These are phyloP conservation scores for Apeira syringaria DNA, from an alignment of 2,888 invertebrate genomes.

Conservation along the genomic window DNA sequence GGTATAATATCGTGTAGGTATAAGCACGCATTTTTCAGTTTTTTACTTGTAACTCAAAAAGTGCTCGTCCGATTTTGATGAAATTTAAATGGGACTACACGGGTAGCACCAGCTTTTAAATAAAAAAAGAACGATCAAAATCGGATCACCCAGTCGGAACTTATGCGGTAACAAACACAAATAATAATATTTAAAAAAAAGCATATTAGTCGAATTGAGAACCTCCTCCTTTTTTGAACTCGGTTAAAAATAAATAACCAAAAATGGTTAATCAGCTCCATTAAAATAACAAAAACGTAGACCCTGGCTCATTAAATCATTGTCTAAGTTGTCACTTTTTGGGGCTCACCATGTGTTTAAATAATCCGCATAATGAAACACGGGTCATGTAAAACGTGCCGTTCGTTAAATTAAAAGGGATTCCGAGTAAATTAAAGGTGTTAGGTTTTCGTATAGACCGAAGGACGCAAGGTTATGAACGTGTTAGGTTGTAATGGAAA, in stretches of 20 bases:
- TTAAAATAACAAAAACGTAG: slow-evolving; percentile 38
- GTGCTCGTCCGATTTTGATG: too few species aligned
- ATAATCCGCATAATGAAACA: slow-evolving; percentile 59
- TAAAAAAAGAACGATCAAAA: too few species aligned
- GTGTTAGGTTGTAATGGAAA: slow-evolving; percentile 28
- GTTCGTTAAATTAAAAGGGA: slow-evolving; percentile 63
- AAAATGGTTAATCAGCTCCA: slow-evolving; percentile 25
- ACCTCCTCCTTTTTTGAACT: too few species aligned
- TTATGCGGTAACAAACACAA: too few species aligned
- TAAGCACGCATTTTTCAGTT: too few species aligned
- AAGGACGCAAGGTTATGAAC: slow-evolving; percentile 25
- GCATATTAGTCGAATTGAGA: too few species aligned
- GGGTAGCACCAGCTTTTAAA: too few species aligned
- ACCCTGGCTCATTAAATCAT: slow-evolving; percentile 43
- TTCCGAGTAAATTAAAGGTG: slow-evolving; percentile 67
- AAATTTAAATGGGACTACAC: too few species aligned
- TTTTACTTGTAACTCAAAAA: too few species aligned
- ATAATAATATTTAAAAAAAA: too few species aligned
- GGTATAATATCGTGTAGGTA: too few species aligned
- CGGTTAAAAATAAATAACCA: slow-evolving; percentile 18
- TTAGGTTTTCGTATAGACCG: slow-evolving; percentile 48
- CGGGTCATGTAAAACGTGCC: slow-evolving; percentile 57
- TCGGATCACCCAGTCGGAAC: too few species aligned
- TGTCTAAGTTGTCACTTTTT: slow-evolving; percentile 47
- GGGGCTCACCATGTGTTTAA: slow-evolving; percentile 47